Conservation (phyloP, 30 jellyfish, hydroid and myxozoan species). For the Aurelia aurita region DNA sequence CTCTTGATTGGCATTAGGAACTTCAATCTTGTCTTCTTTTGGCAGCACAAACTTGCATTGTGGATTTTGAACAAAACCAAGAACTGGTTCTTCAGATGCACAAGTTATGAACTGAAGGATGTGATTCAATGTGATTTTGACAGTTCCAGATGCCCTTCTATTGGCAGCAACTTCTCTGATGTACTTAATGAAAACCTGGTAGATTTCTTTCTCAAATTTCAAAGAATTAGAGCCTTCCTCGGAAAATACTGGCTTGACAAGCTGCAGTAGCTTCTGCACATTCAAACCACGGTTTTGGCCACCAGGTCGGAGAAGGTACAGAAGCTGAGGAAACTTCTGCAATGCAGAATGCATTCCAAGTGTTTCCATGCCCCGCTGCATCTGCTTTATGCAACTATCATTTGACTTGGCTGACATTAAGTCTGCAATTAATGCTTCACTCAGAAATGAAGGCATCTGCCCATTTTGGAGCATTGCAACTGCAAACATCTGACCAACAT, state of each 20-base stretch:
- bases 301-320: conserved; percentile 13
- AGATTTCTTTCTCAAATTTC: conserved; percentile 4
- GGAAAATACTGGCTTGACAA: conserved; percentile 19
- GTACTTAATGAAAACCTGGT: conserved; percentile 13
- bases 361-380: too few species aligned
- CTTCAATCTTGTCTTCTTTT: conserved; percentile 2
- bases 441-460: conserved; percentile 28
- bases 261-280: conserved; percentile 30
- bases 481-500: too few species aligned
- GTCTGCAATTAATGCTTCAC: conserved; percentile 18
- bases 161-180: conserved; percentile 29
- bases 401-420: not conserved
- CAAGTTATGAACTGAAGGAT: conserved; percentile 38
- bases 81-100: conserved; percentile 44
- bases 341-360: too few species aligned
- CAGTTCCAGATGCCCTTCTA: conserved; percentile 5
- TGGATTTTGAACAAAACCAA: conserved; percentile 23
- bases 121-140: not conserved
- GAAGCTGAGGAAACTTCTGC: conserved; percentile 1
- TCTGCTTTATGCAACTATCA: not conserved
- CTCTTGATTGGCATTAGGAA: not conserved
- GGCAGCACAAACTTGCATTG: conserved; percentile 15
- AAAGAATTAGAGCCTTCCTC: conserved; percentile 15
- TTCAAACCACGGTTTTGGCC: conserved; percentile 7
- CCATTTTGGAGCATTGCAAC: conserved; percentile 40